These are phyloP conservation scores for Cloeon dipterum DNA, from an alignment of 2,888 invertebrate genomes.

Conservation along the genomic window DNA sequence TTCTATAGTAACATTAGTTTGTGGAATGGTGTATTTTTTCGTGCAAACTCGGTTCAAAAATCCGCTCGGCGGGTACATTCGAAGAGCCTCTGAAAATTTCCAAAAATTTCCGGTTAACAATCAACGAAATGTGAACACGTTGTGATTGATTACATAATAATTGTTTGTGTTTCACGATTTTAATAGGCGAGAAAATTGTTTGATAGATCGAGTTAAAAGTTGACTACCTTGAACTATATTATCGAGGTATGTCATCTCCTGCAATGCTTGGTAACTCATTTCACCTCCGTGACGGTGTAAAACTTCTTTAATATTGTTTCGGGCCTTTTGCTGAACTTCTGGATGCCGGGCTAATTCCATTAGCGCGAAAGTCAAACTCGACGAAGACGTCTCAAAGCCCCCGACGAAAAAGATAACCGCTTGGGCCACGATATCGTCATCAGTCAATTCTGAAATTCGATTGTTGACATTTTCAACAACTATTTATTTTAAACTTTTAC, in stretches of 20 bases:
- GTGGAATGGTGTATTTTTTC: conserved; percentile 24
- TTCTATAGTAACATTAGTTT: conserved; percentile 22
- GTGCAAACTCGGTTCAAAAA: conserved; percentile 25
- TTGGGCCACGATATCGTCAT: conserved; percentile 18
- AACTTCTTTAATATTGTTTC: not conserved
- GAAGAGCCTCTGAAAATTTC: not conserved
- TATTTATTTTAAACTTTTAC: not conserved
- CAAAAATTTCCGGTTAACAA: not conserved
- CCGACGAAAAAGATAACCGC: conserved; percentile 19
- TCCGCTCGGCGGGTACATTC: conserved; percentile 26
- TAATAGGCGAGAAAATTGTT: no score
- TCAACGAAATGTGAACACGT: not conserved
- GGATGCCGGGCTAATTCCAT: not conserved
- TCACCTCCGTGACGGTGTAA: not conserved
- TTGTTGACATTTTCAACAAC: not conserved
- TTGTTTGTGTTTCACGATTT: no score
- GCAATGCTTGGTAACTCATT: conserved; percentile 5
- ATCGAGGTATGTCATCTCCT: conserved; percentile 13
- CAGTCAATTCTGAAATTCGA: conserved; percentile 12
- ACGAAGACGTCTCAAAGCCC: not conserved
- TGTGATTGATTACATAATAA: no score
- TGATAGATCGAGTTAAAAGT: no score
- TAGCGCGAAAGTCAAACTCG: not conserved
- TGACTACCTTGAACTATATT: conserved; percentile 9
- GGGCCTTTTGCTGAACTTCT: not conserved